These are phyloP conservation scores for Allygus modestus DNA, from an alignment of 2,888 invertebrate species.

Conservation along the genomic window DNA sequence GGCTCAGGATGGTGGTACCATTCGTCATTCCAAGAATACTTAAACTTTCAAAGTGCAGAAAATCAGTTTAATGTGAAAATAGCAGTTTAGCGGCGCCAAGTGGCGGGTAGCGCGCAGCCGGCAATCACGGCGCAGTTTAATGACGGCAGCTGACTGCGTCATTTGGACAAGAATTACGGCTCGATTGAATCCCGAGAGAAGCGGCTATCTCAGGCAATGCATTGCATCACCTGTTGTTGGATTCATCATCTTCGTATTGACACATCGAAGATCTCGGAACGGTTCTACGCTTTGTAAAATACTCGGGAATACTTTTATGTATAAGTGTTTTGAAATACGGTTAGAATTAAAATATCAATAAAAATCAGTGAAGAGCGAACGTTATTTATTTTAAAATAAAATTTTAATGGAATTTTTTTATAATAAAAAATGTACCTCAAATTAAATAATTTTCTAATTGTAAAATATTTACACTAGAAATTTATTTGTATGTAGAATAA, in stretches of 20 bases:
- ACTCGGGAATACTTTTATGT: no score
- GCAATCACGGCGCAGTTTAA: neutral
- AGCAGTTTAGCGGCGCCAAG: neutral
- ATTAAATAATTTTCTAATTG: no score
- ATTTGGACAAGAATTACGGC: neutral
- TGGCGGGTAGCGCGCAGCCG: neutral
- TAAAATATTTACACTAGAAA: no score
- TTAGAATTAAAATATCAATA: no score
- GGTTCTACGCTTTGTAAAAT: neutral
- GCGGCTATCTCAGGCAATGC: neutral
- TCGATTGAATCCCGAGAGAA: neutral
- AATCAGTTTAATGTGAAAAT: constrained; percentile 30
- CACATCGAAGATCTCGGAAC: neutral
- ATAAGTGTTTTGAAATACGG: no score
- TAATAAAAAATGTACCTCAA: no score
- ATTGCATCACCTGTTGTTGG: neutral
- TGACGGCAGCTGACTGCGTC: neutral
- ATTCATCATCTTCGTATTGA: neutral
- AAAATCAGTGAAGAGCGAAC: no score
- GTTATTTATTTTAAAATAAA: no score
- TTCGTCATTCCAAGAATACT: neutral
- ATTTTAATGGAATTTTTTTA: no score
- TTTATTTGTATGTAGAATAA: no score
- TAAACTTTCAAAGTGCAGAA: neutral
- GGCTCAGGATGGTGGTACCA: no score